phyloP scores from a whole-genome alignment of 2,888 invertebrate species.

The Tinea trinotella region DNA sequence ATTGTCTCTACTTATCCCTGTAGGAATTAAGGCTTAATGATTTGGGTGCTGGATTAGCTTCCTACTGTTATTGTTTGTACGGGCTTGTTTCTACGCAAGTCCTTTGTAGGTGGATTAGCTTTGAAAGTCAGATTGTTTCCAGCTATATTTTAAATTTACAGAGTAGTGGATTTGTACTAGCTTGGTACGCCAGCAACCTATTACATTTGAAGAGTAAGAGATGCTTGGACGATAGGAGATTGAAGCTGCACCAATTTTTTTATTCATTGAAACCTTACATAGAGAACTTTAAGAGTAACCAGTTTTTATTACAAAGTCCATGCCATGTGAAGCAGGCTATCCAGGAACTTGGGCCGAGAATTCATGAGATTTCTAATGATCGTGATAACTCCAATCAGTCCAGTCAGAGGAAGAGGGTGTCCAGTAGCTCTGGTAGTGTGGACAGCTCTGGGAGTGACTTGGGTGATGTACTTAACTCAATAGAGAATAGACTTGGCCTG shows the following conservation, averaged over 20 bases:
- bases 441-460: constrained; percentile 51
- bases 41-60: too few species aligned
- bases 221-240: constrained; percentile 30
- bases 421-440: constrained; percentile 27
- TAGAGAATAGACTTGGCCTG: constrained; percentile 73
- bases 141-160: constrained; percentile 37
- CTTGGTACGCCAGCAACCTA: constrained; percentile 76
- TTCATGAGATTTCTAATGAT: constrained; percentile 57
- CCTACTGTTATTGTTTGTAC: too few species aligned
- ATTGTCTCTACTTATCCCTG: too few species aligned
- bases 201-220: constrained; percentile 52
- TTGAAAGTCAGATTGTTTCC: too few species aligned
- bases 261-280: constrained; percentile 39
- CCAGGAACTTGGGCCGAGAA: constrained; percentile 30
- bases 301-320: constrained; percentile 9
- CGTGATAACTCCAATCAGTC: constrained; percentile 29
- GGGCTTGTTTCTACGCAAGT: too few species aligned
- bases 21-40: too few species aligned
- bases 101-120: too few species aligned
- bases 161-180: constrained; percentile 74
- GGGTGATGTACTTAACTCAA: constrained; percentile 69
- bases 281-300: constrained; percentile 28
- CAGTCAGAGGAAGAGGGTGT: constrained; percentile 25
- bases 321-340: neutral
- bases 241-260: constrained; percentile 32